These are phyloP conservation scores for Atta texana DNA, from an alignment of 1,140 invertebrate genomes.

Conservation along the genomic window DNA sequence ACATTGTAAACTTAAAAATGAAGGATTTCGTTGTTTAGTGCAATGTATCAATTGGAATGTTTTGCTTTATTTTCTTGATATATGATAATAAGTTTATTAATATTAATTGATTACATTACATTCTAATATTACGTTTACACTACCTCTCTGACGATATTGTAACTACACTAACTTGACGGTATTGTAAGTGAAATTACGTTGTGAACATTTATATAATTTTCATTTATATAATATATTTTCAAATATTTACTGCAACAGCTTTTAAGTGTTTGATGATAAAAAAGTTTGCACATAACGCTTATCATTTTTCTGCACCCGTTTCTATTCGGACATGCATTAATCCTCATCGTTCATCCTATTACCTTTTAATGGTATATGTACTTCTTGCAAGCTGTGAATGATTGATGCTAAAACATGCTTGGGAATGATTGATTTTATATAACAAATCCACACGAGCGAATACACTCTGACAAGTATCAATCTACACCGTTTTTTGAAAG, in stretches of 20 bases:
- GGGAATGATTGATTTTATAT: slow-evolving; percentile 33
- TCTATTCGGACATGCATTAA: slow-evolving; percentile 39
- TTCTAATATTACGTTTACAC: slow-evolving; percentile 15
- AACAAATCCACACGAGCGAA: slow-evolving; percentile 23
- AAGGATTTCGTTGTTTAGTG: neutral
- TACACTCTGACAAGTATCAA: neutral
- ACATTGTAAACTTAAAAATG: neutral
- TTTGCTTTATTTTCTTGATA: neutral
- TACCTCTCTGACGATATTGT: neutral
- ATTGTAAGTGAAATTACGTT: slow-evolving; percentile 14
- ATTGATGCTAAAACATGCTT: slow-evolving; percentile 44
- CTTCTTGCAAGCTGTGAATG: slow-evolving; percentile 50
- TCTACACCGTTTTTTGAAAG: slow-evolving; percentile 3
- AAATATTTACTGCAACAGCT: neutral
- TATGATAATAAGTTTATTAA: neutral
- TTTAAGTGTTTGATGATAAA: slow-evolving; percentile 14
- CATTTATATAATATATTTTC: slow-evolving; percentile 8
- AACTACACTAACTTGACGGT: no score
- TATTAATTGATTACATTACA: neutral
- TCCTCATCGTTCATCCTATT: slow-evolving; percentile 18
- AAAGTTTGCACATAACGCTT: slow-evolving; percentile 36
- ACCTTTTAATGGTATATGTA: neutral
- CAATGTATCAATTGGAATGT: neutral
- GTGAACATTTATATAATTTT: neutral
- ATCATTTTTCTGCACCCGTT: slow-evolving; percentile 24